Evolutionary conservation across 2,888 invertebrate genomes (phyloP), one percentile per base, ranked within the genome.

Genomic region (Acleris cristana): DNA sequence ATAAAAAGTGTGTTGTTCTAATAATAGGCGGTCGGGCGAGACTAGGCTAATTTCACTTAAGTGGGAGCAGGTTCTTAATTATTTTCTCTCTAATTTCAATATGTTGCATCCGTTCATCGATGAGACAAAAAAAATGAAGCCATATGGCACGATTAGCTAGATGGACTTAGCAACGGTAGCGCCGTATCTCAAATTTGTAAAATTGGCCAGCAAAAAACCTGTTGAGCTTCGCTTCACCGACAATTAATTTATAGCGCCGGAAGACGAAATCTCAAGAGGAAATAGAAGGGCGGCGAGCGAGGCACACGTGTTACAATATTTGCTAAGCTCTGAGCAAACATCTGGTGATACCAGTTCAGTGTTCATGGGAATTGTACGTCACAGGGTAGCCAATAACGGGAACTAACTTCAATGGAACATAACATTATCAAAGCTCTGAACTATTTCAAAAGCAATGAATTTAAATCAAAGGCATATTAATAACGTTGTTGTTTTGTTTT

Each of bases 231-330:
- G 78, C 81, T 78, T 79, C 81, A 80, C 80, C 70, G 83, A 74
- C 86, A 84, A 88, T 89, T 89, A 91, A 90, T 90, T 89, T 90
- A 86, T 87, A 84, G 81, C 84, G 84, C 91, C 92, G 92, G 92
- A 92, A 92, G 92, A 90, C 89, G 84, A 91, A 90, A 92, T 91
- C 90, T 91, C 86, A 83, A 90, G 88, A 91, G 90, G 92, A 92
- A 91, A 90, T 89, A 89, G 87, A 87, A 86, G 88, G 87, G 88
- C 86, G 83, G 77, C 76, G 81, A 82, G 82, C 83, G 77, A 75
- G 72, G 87, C 91, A 91, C 92, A 92, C 92, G 92, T 92, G 92
- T 91, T 91, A 91, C 88, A 92, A 92, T 92, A 92, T 92, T 92
- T 92, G 89, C 91, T 85, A 83, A 87, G 85, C 84, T 83, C 81